A percentile compares a stretch with the other conserved stretches of the same genome.
Evolutionary conservation across 2,113 vertebrate species (phyloP).

Genomic region (Mus pahari): DNA sequence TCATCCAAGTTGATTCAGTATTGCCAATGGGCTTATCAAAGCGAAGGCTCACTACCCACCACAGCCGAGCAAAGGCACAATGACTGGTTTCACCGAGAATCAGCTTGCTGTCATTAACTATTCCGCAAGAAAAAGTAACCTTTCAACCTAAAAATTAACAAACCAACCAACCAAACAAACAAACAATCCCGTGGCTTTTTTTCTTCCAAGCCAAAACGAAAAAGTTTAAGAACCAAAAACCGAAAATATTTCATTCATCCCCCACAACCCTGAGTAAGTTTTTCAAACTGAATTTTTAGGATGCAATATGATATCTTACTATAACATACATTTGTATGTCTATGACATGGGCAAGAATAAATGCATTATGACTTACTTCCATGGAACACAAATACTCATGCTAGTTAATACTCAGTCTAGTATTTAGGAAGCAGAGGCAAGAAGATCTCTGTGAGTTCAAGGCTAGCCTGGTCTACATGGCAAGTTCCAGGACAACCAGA

Average conservation of each 20-base stretch:
- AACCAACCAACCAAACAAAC: background rate
- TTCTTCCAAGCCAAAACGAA: background rate
- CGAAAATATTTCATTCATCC: constrained; percentile 45
- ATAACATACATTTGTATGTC: constrained; percentile 1
- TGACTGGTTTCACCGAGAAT: background rate
- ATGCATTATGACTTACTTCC: background rate
- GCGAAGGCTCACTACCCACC: background rate
- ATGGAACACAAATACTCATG: background rate
- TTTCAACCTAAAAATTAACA: background rate
- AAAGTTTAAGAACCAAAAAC: constrained; percentile 17
- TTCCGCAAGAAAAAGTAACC: constrained; percentile 5
- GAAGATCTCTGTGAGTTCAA: background rate
- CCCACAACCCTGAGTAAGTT: background rate
- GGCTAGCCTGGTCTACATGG: background rate
- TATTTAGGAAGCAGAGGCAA: background rate
- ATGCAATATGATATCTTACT: background rate
- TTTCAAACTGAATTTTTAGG: constrained; percentile 41
- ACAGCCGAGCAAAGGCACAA: background rate
- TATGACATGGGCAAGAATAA: background rate
- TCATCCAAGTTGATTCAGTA: background rate
- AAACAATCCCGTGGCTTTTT: background rate
- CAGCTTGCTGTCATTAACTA: constrained; percentile 32
- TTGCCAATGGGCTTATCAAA: constrained; percentile 42
- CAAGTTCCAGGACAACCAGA: background rate
- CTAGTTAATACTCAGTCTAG: background rate